These are phyloP conservation scores for Coregonus clupeaformis DNA, from an alignment of 2,113 vertebrate genomes.

Conservation along the genomic window DNA sequence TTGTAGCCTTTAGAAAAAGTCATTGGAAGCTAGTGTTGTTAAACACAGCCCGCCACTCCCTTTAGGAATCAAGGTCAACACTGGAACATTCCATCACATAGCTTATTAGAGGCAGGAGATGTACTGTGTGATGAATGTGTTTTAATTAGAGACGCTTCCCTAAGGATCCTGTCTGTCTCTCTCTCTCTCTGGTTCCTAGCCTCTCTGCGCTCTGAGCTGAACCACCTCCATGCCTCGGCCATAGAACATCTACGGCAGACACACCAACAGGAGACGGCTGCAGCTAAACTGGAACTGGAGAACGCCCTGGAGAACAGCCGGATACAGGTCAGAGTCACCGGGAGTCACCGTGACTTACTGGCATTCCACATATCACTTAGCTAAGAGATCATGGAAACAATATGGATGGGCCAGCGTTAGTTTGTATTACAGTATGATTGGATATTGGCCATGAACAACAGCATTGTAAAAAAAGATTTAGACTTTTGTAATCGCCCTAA, in stretches of 20 bases:
- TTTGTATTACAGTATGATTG: too few species aligned
- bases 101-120: neutral
- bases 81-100: neutral
- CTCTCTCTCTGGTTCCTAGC: conserved; percentile 66
- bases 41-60: too few species aligned
- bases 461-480: too few species aligned
- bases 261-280: conserved; percentile 88
- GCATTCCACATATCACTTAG: too few species aligned
- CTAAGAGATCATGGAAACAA: too few species aligned
- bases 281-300: conserved; percentile 87
- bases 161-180: conserved; percentile 29
- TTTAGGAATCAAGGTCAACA: neutral
- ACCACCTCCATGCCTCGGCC: conserved; percentile 92
- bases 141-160: conserved; percentile 36
- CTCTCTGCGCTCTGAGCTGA: conserved; percentile 93
- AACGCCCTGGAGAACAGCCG: conserved; percentile 85
- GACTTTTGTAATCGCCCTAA: too few species aligned
- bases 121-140: conserved; percentile 46
- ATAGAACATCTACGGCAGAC: conserved; percentile 90
- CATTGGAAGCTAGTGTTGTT: too few species aligned
- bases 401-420: too few species aligned
- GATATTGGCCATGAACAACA: too few species aligned
- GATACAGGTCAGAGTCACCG: conserved; percentile 77
- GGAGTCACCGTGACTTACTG: too few species aligned
- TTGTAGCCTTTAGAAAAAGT: too few species aligned